Evolutionary conservation across 2,888 invertebrate species (phyloP).

Genomic region (Ormyrus thymus): DNA sequence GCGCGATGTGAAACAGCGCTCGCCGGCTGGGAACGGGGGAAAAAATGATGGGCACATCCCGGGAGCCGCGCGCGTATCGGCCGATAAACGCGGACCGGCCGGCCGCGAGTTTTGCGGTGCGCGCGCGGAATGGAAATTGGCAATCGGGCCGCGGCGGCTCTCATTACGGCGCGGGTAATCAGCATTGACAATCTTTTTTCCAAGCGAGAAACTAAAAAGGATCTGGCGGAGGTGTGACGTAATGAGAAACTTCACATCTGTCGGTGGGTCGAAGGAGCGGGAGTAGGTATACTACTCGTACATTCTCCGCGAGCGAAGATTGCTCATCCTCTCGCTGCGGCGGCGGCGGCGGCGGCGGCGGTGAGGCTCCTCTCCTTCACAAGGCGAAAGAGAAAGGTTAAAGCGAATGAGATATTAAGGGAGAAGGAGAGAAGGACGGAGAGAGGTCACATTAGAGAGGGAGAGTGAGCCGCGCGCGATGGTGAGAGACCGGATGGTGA

Average conservation of each 20-base stretch:
- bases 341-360: not conserved
- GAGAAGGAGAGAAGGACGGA: slow-evolving; percentile 49
- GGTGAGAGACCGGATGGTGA: slow-evolving; percentile 47
- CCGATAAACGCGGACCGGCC: no score
- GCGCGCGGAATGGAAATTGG: not conserved
- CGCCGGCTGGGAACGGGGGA: not conserved
- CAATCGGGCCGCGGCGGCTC: not conserved
- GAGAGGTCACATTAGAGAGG: slow-evolving; percentile 50
- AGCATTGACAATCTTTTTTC: slow-evolving; percentile 13
- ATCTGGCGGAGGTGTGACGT: slow-evolving; percentile 30
- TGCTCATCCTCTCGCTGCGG: slow-evolving; percentile 45
- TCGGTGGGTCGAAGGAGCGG: slow-evolving; percentile 1
- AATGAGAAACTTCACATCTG: slow-evolving; percentile 47
- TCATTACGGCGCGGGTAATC: not conserved
- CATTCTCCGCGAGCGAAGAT: slow-evolving; percentile 46
- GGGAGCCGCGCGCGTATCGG: not conserved
- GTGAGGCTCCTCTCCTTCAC: slow-evolving; percentile 2
- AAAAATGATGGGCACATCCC: not conserved
- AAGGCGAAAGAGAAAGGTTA: slow-evolving; percentile 53
- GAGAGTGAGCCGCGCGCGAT: slow-evolving; percentile 38
- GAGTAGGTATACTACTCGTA: not conserved
- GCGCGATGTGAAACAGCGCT: no score
- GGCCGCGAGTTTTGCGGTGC: no score
- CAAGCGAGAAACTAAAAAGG: slow-evolving; percentile 32
- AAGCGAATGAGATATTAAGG: slow-evolving; percentile 51